Conservation (phyloP, 2,113 vertebrate species). For the Lipophrys pholis region DNA sequence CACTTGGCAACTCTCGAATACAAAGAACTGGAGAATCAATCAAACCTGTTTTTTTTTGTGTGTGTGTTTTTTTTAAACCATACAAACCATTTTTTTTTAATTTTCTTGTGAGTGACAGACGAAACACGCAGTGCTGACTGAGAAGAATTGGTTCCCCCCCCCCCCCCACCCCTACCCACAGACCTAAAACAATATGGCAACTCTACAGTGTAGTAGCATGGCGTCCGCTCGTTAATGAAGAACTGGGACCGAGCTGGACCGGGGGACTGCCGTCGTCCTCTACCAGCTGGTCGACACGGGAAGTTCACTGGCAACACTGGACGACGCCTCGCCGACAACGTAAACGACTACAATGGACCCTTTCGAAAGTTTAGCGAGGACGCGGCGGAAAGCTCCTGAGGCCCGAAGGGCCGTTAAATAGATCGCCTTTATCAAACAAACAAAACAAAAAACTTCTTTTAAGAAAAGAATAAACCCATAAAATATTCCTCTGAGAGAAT, state of each 20-base stretch:
- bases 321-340: conserved; percentile 56
- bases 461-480: conserved; percentile 34
- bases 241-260: conserved; percentile 46
- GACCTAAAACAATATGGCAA: conserved; percentile 63
- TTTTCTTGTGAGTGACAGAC: conserved; percentile 35
- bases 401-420: conserved; percentile 51
- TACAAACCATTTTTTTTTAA: conserved; percentile 4
- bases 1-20: conserved; percentile 76
- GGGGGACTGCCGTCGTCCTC: conserved; percentile 35
- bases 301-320: conserved; percentile 63
- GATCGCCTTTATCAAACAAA: conserved; percentile 36
- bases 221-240: conserved; percentile 34
- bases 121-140: conserved; percentile 64
- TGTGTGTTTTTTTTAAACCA: not conserved
- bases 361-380: conserved; percentile 41
- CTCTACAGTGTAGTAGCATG: conserved; percentile 48
- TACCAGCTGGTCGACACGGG: conserved; percentile 53
- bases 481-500: conserved; percentile 51
- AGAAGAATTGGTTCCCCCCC: no score
- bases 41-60: not conserved
- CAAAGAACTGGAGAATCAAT: conserved; percentile 44
- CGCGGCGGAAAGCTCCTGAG: conserved; percentile 36
- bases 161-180: no score
- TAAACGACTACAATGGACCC: conserved; percentile 70
- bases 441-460: conserved; percentile 46